phyloP scores from a whole-genome alignment of 92 coral and sea anemone genomes.

The Diadumene lineata region DNA sequence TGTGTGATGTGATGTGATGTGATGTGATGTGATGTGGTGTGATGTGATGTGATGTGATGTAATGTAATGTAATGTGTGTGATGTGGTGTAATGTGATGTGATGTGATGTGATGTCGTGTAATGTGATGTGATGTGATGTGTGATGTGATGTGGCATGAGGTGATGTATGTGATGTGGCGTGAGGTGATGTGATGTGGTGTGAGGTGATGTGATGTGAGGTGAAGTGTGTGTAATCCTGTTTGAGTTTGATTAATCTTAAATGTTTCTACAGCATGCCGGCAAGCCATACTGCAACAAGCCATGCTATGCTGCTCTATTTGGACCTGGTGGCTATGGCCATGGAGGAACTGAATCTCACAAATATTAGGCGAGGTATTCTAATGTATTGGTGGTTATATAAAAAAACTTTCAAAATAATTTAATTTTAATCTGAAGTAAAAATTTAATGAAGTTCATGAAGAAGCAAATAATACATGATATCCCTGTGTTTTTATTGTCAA shows the following conservation, averaged over 20 bases:
- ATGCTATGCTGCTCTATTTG: slow-evolving; percentile 89
- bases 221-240: not conserved
- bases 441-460: too few species aligned
- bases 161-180: too few species aligned
- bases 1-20: not conserved
- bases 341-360: slow-evolving; percentile 95
- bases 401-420: too few species aligned
- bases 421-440: too few species aligned
- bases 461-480: too few species aligned
- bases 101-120: not conserved
- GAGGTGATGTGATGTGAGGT: too few species aligned
- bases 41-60: not conserved
- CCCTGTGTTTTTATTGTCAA: too few species aligned
- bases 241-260: too few species aligned
- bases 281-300: slow-evolving; percentile 93
- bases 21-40: not conserved
- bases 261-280: slow-evolving; percentile 84
- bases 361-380: slow-evolving; percentile 32
- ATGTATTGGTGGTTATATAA: too few species aligned
- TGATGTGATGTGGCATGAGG: too few species aligned
- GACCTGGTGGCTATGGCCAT: slow-evolving; percentile 91
- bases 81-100: not conserved
- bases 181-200: too few species aligned
- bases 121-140: not conserved
- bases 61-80: not conserved